Evolutionary conservation across 2,113 vertebrate genomes (phyloP), one percentile per base, ranked within the genome.

Genomic region (Semnopithecus entellus): DNA sequence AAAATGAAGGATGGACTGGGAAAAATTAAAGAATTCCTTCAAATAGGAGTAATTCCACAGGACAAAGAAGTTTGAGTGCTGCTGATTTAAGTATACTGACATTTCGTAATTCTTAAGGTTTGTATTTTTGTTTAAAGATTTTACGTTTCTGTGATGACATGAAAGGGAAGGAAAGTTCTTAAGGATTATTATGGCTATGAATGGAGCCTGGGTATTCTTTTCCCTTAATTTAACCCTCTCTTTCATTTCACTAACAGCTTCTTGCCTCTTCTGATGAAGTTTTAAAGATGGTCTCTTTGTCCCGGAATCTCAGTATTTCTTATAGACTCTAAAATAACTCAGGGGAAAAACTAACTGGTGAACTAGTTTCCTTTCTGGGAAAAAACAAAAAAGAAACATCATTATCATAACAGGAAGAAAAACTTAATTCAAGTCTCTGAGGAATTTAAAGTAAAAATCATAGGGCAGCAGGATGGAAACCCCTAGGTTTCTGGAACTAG

Each of bases 401-500:
- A 96, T 91, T 75, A 96, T 97, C 93, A 85, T 97, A 98, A 97
- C 96, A 97, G 97, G 97, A 93, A 98, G 97, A 97, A 98, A 97
- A 91, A 50, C 66, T 98, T 98, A 98, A 97, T 98, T 96, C 88
- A 97, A 97, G 92, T 97, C 98, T 64, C 97, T 45, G 18, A 93
- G 91, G 97, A 97, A 98, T 98, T 98, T 98, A 98, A 98, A 97
- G 52, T 87, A 97, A 98, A 98, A 98, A 97, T 98, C 94, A 75
- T 93, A 98, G 96, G 95, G 79, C 98, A 98, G 76, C 94, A 96
- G 95, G 96, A 98, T 98, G 98, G 95, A 98, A 98, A 98, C 92
- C 97, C 97, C 86, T 95, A 84, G 85, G 81, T 98, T 98, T 93
- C 97, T 98, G 98, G 98, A 98, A 80, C 95, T 97, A 97, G 86